These are phyloP conservation scores for Antechinus flavipes DNA, from an alignment of 2,113 vertebrate species.

Conservation along the genomic window DNA sequence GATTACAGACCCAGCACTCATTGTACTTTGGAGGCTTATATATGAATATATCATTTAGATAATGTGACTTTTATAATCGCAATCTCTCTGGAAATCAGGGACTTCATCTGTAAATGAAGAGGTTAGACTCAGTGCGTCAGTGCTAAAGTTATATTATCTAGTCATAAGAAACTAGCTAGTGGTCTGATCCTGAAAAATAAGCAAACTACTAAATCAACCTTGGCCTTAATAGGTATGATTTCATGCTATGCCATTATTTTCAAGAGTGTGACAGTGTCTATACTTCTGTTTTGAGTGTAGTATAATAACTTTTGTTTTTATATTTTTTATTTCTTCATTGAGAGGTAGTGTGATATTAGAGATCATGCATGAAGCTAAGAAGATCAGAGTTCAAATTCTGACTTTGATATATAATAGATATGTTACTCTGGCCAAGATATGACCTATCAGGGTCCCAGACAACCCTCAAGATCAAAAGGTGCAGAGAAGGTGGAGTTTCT, in stretches of 20 bases:
- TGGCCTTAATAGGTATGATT: background rate
- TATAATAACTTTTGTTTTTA: background rate
- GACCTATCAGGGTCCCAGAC: background rate
- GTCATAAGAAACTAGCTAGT: background rate
- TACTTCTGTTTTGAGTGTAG: background rate
- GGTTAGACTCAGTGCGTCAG: background rate
- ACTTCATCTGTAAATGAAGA: background rate
- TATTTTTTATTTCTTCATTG: background rate
- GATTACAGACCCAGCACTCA: background rate
- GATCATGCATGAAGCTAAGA: background rate
- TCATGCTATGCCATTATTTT: background rate
- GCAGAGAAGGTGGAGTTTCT: background rate
- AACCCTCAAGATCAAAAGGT: background rate
- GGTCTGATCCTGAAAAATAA: background rate
- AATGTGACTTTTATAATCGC: background rate
- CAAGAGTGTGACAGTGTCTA: background rate
- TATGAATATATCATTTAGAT: background rate
- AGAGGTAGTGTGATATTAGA: background rate
- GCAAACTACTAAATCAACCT: no score
- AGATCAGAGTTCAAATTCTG: background rate
- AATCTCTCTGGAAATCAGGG: background rate
- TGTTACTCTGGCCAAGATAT: background rate
- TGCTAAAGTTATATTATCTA: background rate
- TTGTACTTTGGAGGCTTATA: background rate
- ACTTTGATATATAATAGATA: background rate